These are phyloP conservation scores for Drosophila atripex DNA, from an alignment of 2,888 invertebrate species.

Conservation along the genomic window DNA sequence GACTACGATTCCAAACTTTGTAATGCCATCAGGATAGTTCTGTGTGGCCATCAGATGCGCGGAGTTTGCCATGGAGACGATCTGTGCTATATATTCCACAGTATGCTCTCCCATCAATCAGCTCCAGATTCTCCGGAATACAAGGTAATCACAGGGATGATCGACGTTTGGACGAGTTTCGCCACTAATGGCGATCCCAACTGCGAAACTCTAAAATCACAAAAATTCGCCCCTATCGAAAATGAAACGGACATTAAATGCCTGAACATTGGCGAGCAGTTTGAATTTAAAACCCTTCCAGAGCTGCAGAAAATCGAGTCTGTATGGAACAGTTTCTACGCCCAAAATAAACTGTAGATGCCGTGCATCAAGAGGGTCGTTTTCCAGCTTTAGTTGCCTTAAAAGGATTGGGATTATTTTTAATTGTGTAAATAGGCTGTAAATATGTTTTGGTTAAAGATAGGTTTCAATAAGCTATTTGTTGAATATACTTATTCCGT, in stretches of 20 bases:
- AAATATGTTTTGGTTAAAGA: slow-evolving; percentile 23
- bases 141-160: slow-evolving; percentile 73
- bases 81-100: slow-evolving; percentile 80
- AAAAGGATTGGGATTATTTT: slow-evolving; percentile 21
- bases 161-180: slow-evolving; percentile 81
- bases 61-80: slow-evolving; percentile 83
- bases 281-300: slow-evolving; percentile 74
- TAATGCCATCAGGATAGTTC: slow-evolving; percentile 76
- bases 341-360: slow-evolving; percentile 63
- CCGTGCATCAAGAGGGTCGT: slow-evolving; percentile 11
- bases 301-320: slow-evolving; percentile 71
- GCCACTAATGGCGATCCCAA: slow-evolving; percentile 80
- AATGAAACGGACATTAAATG: slow-evolving; percentile 67
- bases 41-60: slow-evolving; percentile 74
- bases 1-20: slow-evolving; percentile 81
- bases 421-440: slow-evolving; percentile 47
- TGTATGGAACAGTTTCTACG: slow-evolving; percentile 80
- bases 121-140: slow-evolving; percentile 70
- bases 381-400: slow-evolving; percentile 61
- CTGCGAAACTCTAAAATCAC: slow-evolving; percentile 61
- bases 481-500: not conserved
- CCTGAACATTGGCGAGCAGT: slow-evolving; percentile 76
- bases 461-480: not conserved
- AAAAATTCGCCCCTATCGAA: slow-evolving; percentile 65
- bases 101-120: slow-evolving; percentile 72